Evolutionary conservation across 1,140 invertebrate species (phyloP).

Genomic region (Theocolax elegans): DNA sequence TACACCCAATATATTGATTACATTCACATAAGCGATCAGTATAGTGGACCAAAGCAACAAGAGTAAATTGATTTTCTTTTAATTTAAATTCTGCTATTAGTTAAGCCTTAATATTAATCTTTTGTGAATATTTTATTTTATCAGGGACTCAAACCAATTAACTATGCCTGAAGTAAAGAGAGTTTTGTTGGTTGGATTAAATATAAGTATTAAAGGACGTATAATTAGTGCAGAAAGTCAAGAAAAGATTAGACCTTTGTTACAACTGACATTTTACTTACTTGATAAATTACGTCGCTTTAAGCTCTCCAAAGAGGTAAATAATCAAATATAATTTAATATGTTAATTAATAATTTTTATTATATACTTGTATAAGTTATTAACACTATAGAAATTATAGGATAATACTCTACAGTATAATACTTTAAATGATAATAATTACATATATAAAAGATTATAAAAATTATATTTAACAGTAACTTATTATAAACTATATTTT

Average conservation of each 20-base stretch:
- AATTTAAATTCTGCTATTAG: constrained; percentile 8
- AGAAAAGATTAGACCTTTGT: constrained; percentile 82
- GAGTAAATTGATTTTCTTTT: constrained; percentile 75
- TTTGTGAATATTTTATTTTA: constrained; percentile 37
- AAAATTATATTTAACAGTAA: too few relatives aligned
- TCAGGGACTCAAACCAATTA: constrained; percentile 69
- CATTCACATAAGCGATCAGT: constrained; percentile 98
- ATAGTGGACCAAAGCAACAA: constrained; percentile 86
- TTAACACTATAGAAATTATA: too few relatives aligned
- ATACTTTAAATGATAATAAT: too few relatives aligned
- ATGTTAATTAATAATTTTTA: constrained; percentile 11
- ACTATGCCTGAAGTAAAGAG: constrained; percentile 81
- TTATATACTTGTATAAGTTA: too few relatives aligned
- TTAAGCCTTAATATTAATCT: neutral
- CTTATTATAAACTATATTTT: too few relatives aligned
- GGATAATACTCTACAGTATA: too few relatives aligned
- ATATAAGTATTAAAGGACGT: constrained; percentile 77
- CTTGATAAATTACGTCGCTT: constrained; percentile 92
- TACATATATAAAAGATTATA: neutral
- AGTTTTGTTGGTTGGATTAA: constrained; percentile 87
- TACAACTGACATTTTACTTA: constrained; percentile 90
- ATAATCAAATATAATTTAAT: constrained; percentile 11
- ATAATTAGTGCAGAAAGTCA: constrained; percentile 69
- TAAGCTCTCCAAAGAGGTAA: constrained; percentile 90
- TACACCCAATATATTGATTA: constrained; percentile 91